These are phyloP conservation scores for Seira sanloemensis DNA, from an alignment of 2,888 invertebrate genomes.

Conservation along the genomic window DNA sequence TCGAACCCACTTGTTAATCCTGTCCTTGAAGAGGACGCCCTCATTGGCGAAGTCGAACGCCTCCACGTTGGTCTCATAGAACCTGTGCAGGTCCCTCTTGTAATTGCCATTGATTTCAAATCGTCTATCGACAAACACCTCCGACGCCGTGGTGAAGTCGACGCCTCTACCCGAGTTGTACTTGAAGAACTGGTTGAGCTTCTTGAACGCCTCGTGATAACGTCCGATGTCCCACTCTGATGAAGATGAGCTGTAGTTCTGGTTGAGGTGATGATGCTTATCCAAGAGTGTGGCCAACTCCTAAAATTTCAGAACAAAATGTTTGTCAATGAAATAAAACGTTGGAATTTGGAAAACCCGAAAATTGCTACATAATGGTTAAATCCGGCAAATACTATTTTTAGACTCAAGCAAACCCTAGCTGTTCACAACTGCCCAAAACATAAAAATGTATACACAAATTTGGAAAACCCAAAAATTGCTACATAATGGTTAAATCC, in stretches of 20 bases:
- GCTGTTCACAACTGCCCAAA: too few relatives aligned
- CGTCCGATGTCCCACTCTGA: background rate
- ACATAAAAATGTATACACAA: too few relatives aligned
- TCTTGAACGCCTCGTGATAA: constrained; percentile 65
- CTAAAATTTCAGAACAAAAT: too few relatives aligned
- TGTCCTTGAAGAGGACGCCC: constrained; percentile 60
- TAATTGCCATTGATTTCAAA: constrained; percentile 48
- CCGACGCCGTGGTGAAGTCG: constrained; percentile 65
- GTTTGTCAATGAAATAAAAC: too few relatives aligned
- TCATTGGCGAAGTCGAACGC: constrained; percentile 66
- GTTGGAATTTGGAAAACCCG: too few relatives aligned
- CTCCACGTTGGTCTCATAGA: constrained; percentile 65
- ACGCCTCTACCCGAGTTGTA: constrained; percentile 57
- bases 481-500: too few relatives aligned
- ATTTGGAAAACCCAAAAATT: too few relatives aligned
- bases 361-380: too few relatives aligned
- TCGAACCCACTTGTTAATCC: constrained; percentile 69
- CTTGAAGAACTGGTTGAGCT: constrained; percentile 52
- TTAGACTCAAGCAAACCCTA: too few relatives aligned
- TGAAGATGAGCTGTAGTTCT: background rate
- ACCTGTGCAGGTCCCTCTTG: constrained; percentile 44
- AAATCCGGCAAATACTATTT: too few relatives aligned
- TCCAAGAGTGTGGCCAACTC: constrained; percentile 61
- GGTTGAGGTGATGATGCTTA: background rate
- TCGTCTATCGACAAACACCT: constrained; percentile 66